These are phyloP conservation scores for Himalopsyche tibetana DNA, from an alignment of 2,888 invertebrate genomes.

Conservation along the genomic window DNA sequence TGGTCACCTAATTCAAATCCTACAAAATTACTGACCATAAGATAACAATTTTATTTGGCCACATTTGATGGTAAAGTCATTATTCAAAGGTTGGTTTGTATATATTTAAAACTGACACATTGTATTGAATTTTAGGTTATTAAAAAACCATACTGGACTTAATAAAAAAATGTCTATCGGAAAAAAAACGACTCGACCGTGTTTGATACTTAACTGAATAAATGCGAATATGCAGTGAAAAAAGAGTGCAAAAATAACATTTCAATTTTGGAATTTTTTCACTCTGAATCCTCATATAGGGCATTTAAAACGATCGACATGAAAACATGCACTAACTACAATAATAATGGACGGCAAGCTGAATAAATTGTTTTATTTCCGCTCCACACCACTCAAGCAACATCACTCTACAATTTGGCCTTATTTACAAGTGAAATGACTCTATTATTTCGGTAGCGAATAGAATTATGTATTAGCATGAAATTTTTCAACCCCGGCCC, in stretches of 20 bases:
- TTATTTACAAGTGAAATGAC: constrained; percentile 64
- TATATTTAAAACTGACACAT: too few species aligned
- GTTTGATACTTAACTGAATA: too few species aligned
- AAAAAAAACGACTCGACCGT: too few species aligned
- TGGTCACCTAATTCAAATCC: too few species aligned
- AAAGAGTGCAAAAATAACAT: not conserved
- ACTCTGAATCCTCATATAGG: not conserved
- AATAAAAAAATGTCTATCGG: too few species aligned
- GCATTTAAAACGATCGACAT: not conserved
- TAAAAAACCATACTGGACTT: too few species aligned
- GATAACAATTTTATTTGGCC: too few species aligned
- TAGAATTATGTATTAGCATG: constrained; percentile 63
- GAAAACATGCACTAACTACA: constrained; percentile 52
- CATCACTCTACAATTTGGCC: constrained; percentile 60
- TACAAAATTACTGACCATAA: too few species aligned
- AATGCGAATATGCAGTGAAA: too few species aligned
- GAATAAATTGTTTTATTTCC: constrained; percentile 64
- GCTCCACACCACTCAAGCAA: constrained; percentile 6
- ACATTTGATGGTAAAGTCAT: too few species aligned
- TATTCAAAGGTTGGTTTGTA: too few species aligned
- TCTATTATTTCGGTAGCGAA: constrained; percentile 63
- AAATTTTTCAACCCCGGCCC: constrained; percentile 46
- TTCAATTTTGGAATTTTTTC: not conserved
- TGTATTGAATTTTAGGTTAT: too few species aligned
- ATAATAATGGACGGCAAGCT: constrained; percentile 39